Conservation (phyloP, 92 coral and sea anemone species). For the Zoanthus solanderi region DNA sequence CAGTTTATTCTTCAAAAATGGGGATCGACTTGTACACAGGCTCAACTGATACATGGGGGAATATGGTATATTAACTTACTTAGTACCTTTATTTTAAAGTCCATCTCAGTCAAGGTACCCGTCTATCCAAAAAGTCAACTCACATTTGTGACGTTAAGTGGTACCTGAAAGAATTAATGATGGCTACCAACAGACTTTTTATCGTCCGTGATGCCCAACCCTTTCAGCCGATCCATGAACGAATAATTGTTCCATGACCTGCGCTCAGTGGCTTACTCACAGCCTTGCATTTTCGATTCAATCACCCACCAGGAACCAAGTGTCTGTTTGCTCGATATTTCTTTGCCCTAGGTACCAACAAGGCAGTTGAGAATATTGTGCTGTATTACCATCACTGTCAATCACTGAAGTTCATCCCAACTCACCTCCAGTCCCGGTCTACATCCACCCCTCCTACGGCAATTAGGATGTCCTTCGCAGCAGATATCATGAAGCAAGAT, state of each 20-base stretch:
- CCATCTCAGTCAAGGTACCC: no score
- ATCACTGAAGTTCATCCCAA: neutral
- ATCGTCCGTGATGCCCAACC: neutral
- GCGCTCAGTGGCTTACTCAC: neutral
- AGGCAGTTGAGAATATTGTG: neutral
- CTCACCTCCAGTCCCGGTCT: neutral
- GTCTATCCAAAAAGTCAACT: no score
- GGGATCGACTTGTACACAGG: no score
- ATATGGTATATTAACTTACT: no score
- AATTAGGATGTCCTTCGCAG: slow-evolving; percentile 1
- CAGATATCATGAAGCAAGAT: slow-evolving; percentile 4
- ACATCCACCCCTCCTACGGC: no score
- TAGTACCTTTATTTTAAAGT: no score
- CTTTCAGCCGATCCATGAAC: no score
- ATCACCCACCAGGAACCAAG: neutral
- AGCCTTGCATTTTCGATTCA: neutral
- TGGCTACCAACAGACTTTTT: neutral
- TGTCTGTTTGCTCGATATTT: neutral
- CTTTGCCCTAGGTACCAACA: neutral
- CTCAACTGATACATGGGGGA: no score
- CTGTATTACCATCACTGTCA: neutral
- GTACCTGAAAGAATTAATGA: neutral
- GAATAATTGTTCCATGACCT: neutral
- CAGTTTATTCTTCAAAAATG: no score
- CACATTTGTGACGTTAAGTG: neutral